Base-by-base conservation (phyloP, 2,888 invertebrate species). In the Meiosimyza platycephala region DNA sequence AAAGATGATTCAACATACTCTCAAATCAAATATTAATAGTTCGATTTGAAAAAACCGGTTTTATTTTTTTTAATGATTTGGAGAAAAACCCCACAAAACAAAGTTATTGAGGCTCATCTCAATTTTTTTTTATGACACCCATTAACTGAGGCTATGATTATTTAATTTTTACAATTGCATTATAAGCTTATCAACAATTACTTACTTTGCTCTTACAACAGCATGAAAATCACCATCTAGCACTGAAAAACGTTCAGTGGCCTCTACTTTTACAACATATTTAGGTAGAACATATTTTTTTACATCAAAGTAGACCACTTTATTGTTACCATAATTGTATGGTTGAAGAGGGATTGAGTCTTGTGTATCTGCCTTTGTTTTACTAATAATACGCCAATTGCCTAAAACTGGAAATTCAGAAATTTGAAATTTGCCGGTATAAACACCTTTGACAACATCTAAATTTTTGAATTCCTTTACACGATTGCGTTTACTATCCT, bases 271-370 rank as follows among this genome's bases (percentile, higher is more conserved):
- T 75, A 98, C 94, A 79, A 95, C 92, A 87, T 97, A 98, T 84
- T 96, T 97, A 0, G 98, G 98, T 77, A 96, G 88, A 66, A 98
- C 93, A 83, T 96, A 97, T 86, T 96, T 95, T 13, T 95, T 95
- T 13, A 97, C 95, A 80, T 93, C 90, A 71, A 87, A 85, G 52
- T 82, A 83, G 1, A 74, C 79, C 83, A 89, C 77, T 0, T 54
- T 54, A 47, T 80, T 76, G 15, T 78, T 78, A 5, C 62, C 9
- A 40, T 40, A 9, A 40, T n/a, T n/a, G n/a, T 40, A 40, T 40
- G 9, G 40, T 9, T 40, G 40, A 9, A 3, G 9, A 7, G 1
- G 1, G 9, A 2, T 9, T 40, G 9, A 40, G 6, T 2, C 40
- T 40, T 40, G 1, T 6, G 7, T 15, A 22, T 13, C 22, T 12